These are phyloP conservation scores for Aleiodes sp. DNA, from an alignment of 1,140 invertebrate species.

Conservation along the genomic window DNA sequence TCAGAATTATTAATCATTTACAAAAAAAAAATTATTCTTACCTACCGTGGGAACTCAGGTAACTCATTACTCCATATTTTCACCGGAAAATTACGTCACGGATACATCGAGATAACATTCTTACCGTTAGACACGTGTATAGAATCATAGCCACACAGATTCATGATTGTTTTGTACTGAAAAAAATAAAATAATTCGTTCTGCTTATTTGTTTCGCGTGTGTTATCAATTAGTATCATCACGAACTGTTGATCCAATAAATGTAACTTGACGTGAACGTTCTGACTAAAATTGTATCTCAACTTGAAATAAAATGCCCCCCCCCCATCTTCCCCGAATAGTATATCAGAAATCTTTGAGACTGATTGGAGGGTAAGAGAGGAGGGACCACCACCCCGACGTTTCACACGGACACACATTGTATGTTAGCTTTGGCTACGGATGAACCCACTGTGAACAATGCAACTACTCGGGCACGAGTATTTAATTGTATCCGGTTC, in stretches of 20 bases:
- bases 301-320: slow-evolving; percentile 27
- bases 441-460: slow-evolving; percentile 45
- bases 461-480: slow-evolving; percentile 50
- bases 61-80: background rate
- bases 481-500: slow-evolving; percentile 57
- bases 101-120: slow-evolving; percentile 11
- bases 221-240: slow-evolving; percentile 29
- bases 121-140: slow-evolving; percentile 4
- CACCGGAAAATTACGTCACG: slow-evolving; percentile 12
- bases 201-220: slow-evolving; percentile 51
- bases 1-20: too few species aligned
- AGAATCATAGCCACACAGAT: too few species aligned
- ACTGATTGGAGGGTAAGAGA: background rate
- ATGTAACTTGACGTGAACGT: slow-evolving; percentile 35
- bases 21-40: too few species aligned
- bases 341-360: background rate
- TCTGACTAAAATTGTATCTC: slow-evolving; percentile 47
- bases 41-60: background rate
- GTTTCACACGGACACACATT: slow-evolving; percentile 12
- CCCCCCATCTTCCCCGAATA: too few species aligned
- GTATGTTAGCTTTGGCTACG: slow-evolving; percentile 32
- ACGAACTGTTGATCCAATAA: slow-evolving; percentile 50
- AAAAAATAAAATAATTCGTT: too few species aligned
- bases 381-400: background rate
- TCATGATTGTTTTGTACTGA: too few species aligned